Conservation (phyloP, 2,888 invertebrate genomes). For the Andricus curvator region DNA sequence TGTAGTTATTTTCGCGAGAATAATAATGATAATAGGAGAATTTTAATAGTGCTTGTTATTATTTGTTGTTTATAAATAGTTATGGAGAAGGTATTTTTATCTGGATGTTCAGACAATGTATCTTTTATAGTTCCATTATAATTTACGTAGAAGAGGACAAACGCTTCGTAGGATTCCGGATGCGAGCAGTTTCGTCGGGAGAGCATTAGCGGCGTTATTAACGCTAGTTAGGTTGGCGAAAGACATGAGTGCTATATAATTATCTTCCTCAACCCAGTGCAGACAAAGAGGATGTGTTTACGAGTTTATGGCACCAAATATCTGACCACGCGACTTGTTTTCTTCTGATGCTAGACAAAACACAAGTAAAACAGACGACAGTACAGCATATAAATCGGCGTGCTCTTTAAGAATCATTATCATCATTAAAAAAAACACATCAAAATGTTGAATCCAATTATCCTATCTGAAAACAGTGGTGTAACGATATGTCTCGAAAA, state of each 20-base stretch:
- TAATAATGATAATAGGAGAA: not conserved
- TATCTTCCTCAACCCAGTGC: slow-evolving; percentile 55
- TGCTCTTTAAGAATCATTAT: not conserved
- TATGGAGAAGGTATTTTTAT: not conserved
- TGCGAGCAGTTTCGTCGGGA: slow-evolving; percentile 69
- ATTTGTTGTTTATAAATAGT: not conserved
- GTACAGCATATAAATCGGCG: not conserved
- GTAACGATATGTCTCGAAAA: too few species aligned
- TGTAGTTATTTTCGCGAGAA: too few species aligned
- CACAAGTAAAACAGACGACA: not conserved
- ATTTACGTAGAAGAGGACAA: not conserved
- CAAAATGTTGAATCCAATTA: too few species aligned
- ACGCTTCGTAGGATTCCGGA: slow-evolving; percentile 38
- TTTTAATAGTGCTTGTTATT: not conserved
- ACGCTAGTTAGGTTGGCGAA: slow-evolving; percentile 71
- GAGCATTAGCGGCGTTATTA: slow-evolving; percentile 74
- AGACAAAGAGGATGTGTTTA: not conserved
- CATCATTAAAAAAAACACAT: not conserved
- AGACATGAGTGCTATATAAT: slow-evolving; percentile 70
- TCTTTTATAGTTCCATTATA: not conserved
- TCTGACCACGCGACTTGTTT: not conserved
- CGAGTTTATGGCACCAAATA: not conserved
- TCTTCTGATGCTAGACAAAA: not conserved
- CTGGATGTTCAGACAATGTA: not conserved
- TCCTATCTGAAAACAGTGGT: too few species aligned